Base-by-base conservation (phyloP, 2,797 vertebrate species). In the Melanotaenia maccullochi region DNA sequence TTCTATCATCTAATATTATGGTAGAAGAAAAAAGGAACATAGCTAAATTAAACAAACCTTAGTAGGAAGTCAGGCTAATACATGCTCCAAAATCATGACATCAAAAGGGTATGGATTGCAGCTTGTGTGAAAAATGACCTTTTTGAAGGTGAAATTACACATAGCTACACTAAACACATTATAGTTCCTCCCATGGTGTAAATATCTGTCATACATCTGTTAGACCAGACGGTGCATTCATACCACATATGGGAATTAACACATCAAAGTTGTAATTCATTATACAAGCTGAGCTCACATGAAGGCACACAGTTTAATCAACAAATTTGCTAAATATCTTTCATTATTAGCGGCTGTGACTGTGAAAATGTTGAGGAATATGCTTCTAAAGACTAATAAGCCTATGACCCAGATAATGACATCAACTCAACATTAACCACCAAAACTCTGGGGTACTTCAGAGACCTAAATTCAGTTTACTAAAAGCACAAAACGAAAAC, bases 201-300 rank as follows among this genome's bases (percentile, higher is more conserved):
- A 81, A 81, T 84, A 82, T 84, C 83, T 70, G 68, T 75, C 58
- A 66, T 75, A 68, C 91, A 91, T 90, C 90, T 89, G 92, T 76
- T 76, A 12, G 66, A 60, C 79, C 90, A 90, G 88, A 92, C 78
- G 89, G 90, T 79, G 82, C 58, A 70, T 81, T 73, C 71, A 72
- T 74, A 33, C 69, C 59, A 78, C 82, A 88, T 89, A 75, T 83
- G 87, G 73, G 72, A 63, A 82, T 65, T 56, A 73, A 66, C 68
- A 60, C 30, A 36, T 68, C 49, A 25, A 60, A 81, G 25, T 65
- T 78, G 65, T 71, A 56, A 72, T 77, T 82, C 22, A 76, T 68
- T 56, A 68, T 22, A 22, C 1, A 8, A 59, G 67, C 71, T 28
- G 28, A 18, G 54, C 73, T 74, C 51, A 25, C 22, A 68, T 60